Conservation (phyloP, 2,113 vertebrate genomes). For the Clarias macrocephalus region DNA sequence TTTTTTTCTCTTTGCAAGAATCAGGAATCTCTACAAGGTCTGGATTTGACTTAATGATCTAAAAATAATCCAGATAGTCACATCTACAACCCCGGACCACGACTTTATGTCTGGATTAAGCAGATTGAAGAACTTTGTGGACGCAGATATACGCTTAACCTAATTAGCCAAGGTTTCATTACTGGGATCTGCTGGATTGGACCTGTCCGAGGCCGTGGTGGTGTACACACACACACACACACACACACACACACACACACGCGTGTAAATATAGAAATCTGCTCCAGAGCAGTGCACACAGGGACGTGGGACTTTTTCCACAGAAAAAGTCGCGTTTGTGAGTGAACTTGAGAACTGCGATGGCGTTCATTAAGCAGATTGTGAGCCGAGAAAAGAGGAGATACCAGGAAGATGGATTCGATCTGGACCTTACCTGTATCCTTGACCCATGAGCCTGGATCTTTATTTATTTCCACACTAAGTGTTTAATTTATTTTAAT, state of each 20-base stretch:
- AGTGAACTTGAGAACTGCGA: conserved; percentile 61
- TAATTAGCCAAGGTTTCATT: background rate
- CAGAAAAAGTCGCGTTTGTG: conserved; percentile 56
- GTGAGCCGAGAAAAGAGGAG: conserved; percentile 99
- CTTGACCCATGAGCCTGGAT: conserved; percentile 60
- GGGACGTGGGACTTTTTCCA: background rate
- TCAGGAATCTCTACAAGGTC: background rate
- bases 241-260: too few species aligned
- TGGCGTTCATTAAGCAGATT: conserved; percentile 98
- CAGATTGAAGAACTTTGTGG: background rate
- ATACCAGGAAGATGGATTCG: conserved; percentile 98
- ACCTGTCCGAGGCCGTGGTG: background rate
- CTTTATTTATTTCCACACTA: too few species aligned
- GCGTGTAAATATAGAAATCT: background rate
- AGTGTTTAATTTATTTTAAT: too few species aligned
- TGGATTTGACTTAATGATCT: background rate
- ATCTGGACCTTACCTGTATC: conserved; percentile 99
- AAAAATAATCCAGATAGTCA: background rate
- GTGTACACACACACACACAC: background rate
- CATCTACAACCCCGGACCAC: too few species aligned
- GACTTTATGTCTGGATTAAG: background rate
- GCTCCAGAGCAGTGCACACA: background rate
- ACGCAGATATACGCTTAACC: background rate
- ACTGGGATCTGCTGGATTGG: background rate
- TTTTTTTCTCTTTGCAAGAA: background rate